phyloP scores from a whole-genome alignment of 2,797 vertebrate genomes.

The Ceryle rudis region DNA sequence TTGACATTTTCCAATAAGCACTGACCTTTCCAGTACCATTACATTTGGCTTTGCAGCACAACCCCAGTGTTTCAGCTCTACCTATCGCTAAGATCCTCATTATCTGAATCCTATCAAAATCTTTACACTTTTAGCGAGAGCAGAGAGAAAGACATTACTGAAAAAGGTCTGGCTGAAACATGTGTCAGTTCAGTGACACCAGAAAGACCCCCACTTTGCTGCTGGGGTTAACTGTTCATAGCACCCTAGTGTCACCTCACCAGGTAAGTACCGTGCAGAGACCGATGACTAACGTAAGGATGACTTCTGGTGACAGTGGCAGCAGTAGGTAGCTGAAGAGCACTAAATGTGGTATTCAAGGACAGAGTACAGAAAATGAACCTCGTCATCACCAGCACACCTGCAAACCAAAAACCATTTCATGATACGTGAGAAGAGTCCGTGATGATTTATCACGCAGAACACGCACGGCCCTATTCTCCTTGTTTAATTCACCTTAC shows the following conservation, averaged over 20 bases:
- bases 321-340: background rate
- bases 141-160: background rate
- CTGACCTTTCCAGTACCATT: background rate
- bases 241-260: background rate
- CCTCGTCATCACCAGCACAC: background rate
- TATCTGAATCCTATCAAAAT: background rate
- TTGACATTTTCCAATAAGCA: background rate
- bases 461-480: background rate
- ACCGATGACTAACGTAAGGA: background rate
- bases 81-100: accelerated
- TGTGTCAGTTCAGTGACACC: background rate
- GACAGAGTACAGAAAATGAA: background rate
- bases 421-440: background rate
- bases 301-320: background rate
- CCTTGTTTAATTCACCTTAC: background rate
- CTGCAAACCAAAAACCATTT: constrained; percentile 11
- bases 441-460: background rate
- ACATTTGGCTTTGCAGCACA: background rate
- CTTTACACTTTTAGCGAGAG: background rate
- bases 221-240: background rate
- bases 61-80: background rate
- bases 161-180: background rate
- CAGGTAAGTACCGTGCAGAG: background rate
- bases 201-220: background rate
- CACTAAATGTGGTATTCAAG: background rate